Base-by-base conservation (phyloP, 2,888 invertebrate genomes). In the Amiota minor region DNA sequence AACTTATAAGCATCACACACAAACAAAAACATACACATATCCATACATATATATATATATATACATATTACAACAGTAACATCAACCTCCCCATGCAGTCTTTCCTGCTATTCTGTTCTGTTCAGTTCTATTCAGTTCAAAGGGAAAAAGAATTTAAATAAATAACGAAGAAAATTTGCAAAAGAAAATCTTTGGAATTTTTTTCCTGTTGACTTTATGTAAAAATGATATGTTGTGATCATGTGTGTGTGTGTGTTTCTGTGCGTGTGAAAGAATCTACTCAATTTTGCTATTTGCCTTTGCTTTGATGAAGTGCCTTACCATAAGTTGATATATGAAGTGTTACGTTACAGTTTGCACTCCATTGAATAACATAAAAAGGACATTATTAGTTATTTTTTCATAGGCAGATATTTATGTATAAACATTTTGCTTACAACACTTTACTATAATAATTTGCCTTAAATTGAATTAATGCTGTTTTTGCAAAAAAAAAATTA, bases 61-160 rank as follows among this genome's bases (percentile, higher is more conserved):
- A 49, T 50, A 56, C 62, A 35, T 23, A 11, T 3, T 11, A 9
- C 9, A 53, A 12, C 12, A 53, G 6, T n/a, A n/a, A 53, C 53
- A 53, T 53, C 12, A n/a, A 1, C 53, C 12, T 6, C 53, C 53
- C 14, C 8, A 56, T 10, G 4, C 35, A 35, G 6, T 4, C 35
- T 8, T 35, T 35, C 55, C 56, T 69, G 59, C 23, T 35, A 35
- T 69, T 69, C n/a, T 10, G 53, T 55, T 53, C 50, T 35, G 50
- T 47, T 12, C n/a, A n/a, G n/a, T n/a, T n/a, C n/a, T n/a, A n/a
- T n/a, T n/a, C n/a, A n/a, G n/a, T n/a, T n/a, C n/a, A n/a, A n/a
- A n/a, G 9, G 45, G 72, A 47, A 47, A 64, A 74, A 62, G 76
- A 82, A 81, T 82, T 84, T 85, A 82, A 85, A 82, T 82, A 83